A percentile compares a stretch with the other conserved stretches of the same genome.
Evolutionary conservation across 2,797 vertebrate species (phyloP).

Genomic region (Aulostomus chinensis): DNA sequence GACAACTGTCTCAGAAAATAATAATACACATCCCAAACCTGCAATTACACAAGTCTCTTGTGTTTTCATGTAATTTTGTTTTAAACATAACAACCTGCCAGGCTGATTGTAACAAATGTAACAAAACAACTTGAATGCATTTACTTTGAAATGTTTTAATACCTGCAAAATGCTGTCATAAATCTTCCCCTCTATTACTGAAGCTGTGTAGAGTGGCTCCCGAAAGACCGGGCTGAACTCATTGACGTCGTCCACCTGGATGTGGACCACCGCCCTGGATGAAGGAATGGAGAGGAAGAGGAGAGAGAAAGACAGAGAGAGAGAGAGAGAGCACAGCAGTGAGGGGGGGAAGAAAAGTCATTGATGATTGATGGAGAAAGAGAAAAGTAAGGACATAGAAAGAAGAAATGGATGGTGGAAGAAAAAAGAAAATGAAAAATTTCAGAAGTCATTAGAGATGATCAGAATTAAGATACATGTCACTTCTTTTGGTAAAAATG

Average conservation of each 20-base stretch:
- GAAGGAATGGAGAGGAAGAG: neutral
- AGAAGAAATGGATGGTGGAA: conserved; percentile 13
- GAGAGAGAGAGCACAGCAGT: neutral
- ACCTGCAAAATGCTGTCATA: conserved; percentile 93
- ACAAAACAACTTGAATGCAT: too few species aligned
- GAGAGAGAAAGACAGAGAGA: neutral
- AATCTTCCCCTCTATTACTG: conserved; percentile 92
- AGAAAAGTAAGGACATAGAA: neutral
- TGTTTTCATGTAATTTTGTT: neutral
- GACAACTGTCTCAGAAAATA: too few species aligned
- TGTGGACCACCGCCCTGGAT: conserved; percentile 92
- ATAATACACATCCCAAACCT: too few species aligned
- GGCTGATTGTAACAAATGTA: too few species aligned
- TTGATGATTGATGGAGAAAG: conserved; percentile 18
- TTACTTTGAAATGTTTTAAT: neutral
- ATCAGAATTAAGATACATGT: conserved; percentile 29
- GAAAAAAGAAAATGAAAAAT: neutral
- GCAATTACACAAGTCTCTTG: neutral
- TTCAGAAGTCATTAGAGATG: conserved; percentile 18
- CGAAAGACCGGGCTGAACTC: conserved; percentile 93
- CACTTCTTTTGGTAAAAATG: too few species aligned
- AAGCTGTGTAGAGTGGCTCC: conserved; percentile 87
- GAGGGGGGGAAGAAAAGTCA: conserved; percentile 8
- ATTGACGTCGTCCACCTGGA: conserved; percentile 96
- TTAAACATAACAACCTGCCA: neutral